Base-by-base conservation (phyloP, 1,140 invertebrate species). In the Drosophila burlai region DNA sequence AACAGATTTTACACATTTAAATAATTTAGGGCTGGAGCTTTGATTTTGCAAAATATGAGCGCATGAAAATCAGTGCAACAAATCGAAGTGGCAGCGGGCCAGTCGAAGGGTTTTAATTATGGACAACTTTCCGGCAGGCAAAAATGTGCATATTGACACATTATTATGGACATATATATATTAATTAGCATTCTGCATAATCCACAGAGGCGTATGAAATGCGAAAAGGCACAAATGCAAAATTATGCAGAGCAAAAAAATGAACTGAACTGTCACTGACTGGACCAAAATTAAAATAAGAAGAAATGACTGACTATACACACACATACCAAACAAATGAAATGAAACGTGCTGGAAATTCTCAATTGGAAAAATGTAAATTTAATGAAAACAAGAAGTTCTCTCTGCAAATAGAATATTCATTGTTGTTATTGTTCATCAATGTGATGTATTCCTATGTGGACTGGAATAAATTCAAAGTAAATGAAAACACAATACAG, bases 161-260 rank as follows among this genome's bases (percentile, higher is more conserved):
- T 80, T 80, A 78, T 78, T 72, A 87, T 80, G 83, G 83, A 87
- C 77, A 83, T 77, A 83, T 24, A 24, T 55, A 77, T 80, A 87
- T 80, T 87, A 87, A 87, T 87, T 87, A 87, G 80, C 83, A 87
- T 87, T 87, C 82, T 76, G 83, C 77, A 63, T 60, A 74, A 87
- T 65, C 83, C 79, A 86, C 63, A 74, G 66, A 58, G 58, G 72
- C 83, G 54, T 62, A 74, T 71, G 24, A 63, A 75, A 61, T 62
- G 38, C 31, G 11, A 24, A 63, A 38, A 76, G 60, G 65, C 54
- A 65, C 69, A 76, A 76, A 47, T 60, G 42, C 34, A 34, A 54
- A 79, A 72, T 69, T 62, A 77, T 78, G 18, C 73, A 60, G 55
- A 60, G 38, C 26, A 45, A 43, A 71, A 79, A 86, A 68, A 67